Percentiles rank a stretch among this genome's conserved stretches.
These are phyloP conservation scores for Sylvia atricapilla DNA, from an alignment of 2,113 vertebrate genomes.

Conservation along the genomic window DNA sequence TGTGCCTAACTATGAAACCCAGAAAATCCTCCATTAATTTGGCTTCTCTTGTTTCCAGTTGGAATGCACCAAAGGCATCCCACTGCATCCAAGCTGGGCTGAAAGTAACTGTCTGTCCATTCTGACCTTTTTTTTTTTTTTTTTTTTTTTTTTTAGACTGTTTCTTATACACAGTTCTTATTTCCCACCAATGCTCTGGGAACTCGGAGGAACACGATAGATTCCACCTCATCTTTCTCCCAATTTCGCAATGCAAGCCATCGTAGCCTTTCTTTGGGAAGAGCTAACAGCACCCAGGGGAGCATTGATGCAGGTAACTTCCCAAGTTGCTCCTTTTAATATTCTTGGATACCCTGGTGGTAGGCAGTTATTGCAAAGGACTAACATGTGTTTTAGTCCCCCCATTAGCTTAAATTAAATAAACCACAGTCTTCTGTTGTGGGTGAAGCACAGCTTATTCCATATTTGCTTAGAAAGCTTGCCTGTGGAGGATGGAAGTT, in stretches of 20 bases:
- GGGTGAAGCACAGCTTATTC: not conserved
- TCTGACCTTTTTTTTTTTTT: not conserved
- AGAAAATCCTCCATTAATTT: not conserved
- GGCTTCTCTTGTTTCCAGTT: not conserved
- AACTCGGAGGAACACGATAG: constrained; percentile 91
- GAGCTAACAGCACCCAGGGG: constrained; percentile 94
- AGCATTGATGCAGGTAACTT: constrained; percentile 90
- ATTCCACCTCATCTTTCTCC: constrained; percentile 94
- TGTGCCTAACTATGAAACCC: not conserved
- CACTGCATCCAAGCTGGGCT: not conserved
- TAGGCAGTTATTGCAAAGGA: not conserved
- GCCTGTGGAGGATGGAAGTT: not conserved
- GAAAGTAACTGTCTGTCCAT: not conserved
- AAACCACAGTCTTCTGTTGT: not conserved
- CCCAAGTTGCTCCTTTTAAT: not conserved
- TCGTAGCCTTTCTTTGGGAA: constrained; percentile 90
- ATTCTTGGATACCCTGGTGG: not conserved
- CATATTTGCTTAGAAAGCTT: not conserved
- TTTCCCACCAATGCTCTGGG: constrained; percentile 93
- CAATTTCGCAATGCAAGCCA: constrained; percentile 94
- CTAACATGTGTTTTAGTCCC: not conserved
- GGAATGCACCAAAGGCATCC: not conserved
- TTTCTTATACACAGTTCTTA: constrained; percentile 96
- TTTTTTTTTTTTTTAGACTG: constrained; percentile 75
- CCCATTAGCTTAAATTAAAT: not conserved